Base-by-base conservation (phyloP, 2,888 invertebrate genomes). In the Antheraea yamamai region DNA sequence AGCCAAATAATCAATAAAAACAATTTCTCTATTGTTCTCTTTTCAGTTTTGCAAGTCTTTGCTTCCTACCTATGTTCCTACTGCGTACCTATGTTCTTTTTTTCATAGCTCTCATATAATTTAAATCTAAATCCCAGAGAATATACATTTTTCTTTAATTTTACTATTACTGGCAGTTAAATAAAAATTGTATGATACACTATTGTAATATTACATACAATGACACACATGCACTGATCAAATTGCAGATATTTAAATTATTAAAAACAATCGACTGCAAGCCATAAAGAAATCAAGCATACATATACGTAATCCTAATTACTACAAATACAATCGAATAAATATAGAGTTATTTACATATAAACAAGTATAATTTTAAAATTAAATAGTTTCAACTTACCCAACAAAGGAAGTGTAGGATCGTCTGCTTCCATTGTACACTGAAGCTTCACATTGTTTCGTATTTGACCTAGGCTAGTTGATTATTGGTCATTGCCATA, bases 381-480 rank as follows among this genome's bases (percentile, higher is more conserved):
- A 66, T 16, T 16, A 16, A 66, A 26, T 30, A 16, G 30, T 64
- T 35, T 68, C 8, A 39, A 23, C 87, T 76, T 81, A 88, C 88
- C 87, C 73, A 88, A 79, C 18, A 87, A 80, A 16, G 90, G 90
- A 70, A 78, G 83, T 73, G 88, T 81, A 2, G 89, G 89, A 70
- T 90, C 90, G 77, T 89, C 85, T 12, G 77, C 77, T 55, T 88
- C 85, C 90, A 90, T 90, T 80, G 58, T 74, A 73, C 73, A 70
- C 70, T 39, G 20, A 12, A 35, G 20, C 39, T 39, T 70, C 39
- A 70, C 70, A 68, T 68, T 23, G 75, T 10, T 61, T 30, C 16
- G 47, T 75, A n/a, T 61, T 64, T 39, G 70, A 70, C 20, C 39
- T 20, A 39, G 2, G 10, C 39, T 70, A 39, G 70, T 66, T 66